phyloP scores from a whole-genome alignment of 2,888 invertebrate genomes.

The Trachelus troglodyta region DNA sequence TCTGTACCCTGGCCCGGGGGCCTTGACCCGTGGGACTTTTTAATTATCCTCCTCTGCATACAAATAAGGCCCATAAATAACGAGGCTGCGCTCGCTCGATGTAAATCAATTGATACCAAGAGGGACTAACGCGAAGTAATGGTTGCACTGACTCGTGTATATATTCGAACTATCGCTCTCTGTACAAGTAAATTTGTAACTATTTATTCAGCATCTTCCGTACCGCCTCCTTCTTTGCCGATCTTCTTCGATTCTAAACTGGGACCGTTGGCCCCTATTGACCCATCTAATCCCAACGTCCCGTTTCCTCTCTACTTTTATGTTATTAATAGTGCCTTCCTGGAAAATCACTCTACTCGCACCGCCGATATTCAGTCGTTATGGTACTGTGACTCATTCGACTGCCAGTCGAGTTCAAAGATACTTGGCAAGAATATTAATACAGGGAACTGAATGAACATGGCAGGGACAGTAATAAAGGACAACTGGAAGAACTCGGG shows the following conservation, averaged over 20 bases:
- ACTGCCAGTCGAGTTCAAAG: background rate
- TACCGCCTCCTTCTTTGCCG: background rate
- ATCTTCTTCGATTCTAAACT: background rate
- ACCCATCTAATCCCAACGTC: background rate
- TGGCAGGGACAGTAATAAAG: background rate
- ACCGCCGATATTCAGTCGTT: background rate
- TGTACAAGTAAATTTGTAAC: background rate
- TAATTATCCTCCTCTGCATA: conserved; percentile 45
- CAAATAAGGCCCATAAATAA: conserved; percentile 46
- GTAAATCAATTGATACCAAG: conserved; percentile 45
- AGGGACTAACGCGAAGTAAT: conserved; percentile 20
- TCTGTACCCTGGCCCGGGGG: conserved; percentile 16
- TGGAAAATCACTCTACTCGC: background rate
- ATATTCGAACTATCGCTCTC: background rate
- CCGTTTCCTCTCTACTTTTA: background rate
- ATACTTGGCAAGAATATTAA: background rate
- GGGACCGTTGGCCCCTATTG: background rate
- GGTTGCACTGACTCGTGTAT: background rate
- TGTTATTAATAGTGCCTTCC: background rate
- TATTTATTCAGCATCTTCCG: background rate
- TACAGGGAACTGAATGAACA: background rate
- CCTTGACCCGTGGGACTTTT: conserved; percentile 43
- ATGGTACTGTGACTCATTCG: background rate
- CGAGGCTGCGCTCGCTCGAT: conserved; percentile 24
- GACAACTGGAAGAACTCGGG: background rate